Evolutionary conservation across 2,888 invertebrate species (phyloP), one percentile per base, ranked within the genome.

Genomic region (Phania funesta): DNA sequence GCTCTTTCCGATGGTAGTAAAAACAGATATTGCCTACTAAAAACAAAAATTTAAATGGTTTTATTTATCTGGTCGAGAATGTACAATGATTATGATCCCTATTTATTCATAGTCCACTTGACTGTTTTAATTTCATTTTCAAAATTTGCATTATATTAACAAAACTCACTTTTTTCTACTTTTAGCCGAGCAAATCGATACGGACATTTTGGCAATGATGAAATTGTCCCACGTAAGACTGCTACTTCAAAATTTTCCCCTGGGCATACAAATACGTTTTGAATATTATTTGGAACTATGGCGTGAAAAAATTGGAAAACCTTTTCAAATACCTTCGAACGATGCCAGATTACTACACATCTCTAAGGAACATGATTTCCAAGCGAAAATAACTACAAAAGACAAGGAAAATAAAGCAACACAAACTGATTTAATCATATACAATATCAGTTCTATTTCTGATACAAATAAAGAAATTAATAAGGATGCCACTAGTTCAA

Each of bases 231-330:
- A 89, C 44, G 70, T 89, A 22, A 76, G 80, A 18, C 83, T 85
- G 13, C 58, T 89, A 16, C 80, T 89, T n/a, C 78, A 85, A 0
- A 86, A 88, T 26, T 87, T 86, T 67, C 84, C 86, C 0, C 83
- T 87, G n/a, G 89, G 89, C 0, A 86, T 87, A 3, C 86, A 88
- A 16, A 88, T 89, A 52, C 89, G 89, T 11, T 90, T 89, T n/a
- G 89, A 89, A 56, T 86, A 89, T 78, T 81, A 89, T 67, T 75
- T 89, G 68, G 88, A 89, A 52, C 85, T 84, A 1, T 89, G 89
- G 89, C 89, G 90, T 0, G 86, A 86, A 22, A 85, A 86, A 79
- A 83, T 88, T n/a, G 86, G 88, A 62, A 85, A 86, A 41, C 89
- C 89, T 3, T 56, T 89, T 8, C 29, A 62, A 11, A 44, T 41